A percentile compares a stretch with the other conserved stretches of the same genome.
phyloP scores from a whole-genome alignment of 2,888 invertebrate species.

The Epinotia nisella region DNA sequence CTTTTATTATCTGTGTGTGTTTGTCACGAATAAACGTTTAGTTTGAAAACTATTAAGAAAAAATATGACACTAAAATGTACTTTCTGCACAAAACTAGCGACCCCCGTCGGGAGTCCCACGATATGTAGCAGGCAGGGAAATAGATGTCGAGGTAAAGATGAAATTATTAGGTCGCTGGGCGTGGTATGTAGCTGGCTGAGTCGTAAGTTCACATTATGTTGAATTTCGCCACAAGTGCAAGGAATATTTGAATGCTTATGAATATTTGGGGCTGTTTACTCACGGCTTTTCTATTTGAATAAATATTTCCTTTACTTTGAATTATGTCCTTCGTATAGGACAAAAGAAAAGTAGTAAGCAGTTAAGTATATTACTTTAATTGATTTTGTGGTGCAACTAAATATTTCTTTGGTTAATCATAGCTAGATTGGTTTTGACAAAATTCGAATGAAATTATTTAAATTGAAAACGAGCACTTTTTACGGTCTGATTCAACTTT shows the following conservation, averaged over 20 bases:
- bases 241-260: constrained; percentile 16
- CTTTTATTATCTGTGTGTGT: too few species aligned
- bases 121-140: constrained; percentile 40
- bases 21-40: too few species aligned
- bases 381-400: background rate
- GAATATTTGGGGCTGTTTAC: constrained; percentile 23
- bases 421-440: background rate
- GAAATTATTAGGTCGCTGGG: constrained; percentile 35
- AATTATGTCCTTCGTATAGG: background rate
- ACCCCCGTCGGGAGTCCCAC: constrained; percentile 20
- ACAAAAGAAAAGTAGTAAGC: background rate
- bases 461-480: too few species aligned
- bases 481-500: too few species aligned
- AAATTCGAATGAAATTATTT: too few species aligned
- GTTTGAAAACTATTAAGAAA: too few species aligned
- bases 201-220: constrained; percentile 28
- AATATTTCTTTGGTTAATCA: background rate
- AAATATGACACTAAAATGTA: constrained; percentile 1
- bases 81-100: background rate
- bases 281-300: background rate
- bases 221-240: constrained; percentile 17
- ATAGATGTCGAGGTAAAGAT: constrained; percentile 39
- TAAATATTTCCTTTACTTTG: background rate
- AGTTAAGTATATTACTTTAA: background rate
- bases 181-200: constrained; percentile 27